Evolutionary conservation across 2,797 vertebrate genomes (phyloP).

Genomic region (Parambassis ranga): DNA sequence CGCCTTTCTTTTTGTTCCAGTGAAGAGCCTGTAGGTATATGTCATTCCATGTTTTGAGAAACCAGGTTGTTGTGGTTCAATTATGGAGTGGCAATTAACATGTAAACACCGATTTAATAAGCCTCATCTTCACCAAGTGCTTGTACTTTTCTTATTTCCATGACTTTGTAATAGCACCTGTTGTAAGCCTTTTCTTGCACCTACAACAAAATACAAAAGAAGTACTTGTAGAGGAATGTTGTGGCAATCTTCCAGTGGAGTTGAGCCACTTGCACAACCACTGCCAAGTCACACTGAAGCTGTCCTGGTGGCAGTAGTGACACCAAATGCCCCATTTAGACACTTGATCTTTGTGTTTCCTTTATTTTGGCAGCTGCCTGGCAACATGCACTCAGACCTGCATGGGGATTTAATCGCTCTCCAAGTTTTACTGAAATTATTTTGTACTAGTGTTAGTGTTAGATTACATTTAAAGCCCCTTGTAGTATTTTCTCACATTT

Average conservation of each 20-base stretch:
- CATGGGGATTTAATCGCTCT: conserved; percentile 35
- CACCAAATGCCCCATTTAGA: conserved; percentile 71
- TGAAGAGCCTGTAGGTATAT: conserved; percentile 1
- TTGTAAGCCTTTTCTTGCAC: conserved; percentile 46
- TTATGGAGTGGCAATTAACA: conserved; percentile 34
- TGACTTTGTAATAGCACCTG: conserved; percentile 46
- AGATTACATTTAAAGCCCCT: conserved; percentile 23
- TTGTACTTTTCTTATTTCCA: conserved; percentile 33
- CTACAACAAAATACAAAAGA: conserved; percentile 58
- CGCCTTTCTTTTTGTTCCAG: background rate
- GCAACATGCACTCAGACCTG: conserved; percentile 56
- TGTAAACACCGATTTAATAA: conserved; percentile 33
- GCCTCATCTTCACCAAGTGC: conserved; percentile 35
- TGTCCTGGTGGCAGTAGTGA: conserved; percentile 69
- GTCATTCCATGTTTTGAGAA: conserved; percentile 11
- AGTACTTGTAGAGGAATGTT: conserved; percentile 63
- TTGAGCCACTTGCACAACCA: conserved; percentile 52
- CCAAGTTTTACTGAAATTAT: conserved; percentile 46
- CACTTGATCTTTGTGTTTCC: conserved; percentile 71
- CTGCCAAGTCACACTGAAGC: conserved; percentile 69
- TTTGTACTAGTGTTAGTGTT: conserved; percentile 8
- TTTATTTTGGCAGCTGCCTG: conserved; percentile 69
- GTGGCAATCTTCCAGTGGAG: conserved; percentile 66
- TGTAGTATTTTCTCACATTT: conserved; percentile 10
- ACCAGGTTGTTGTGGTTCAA: conserved; percentile 15